A percentile compares a stretch with the other conserved stretches of the same genome.
These are phyloP conservation scores for Drosophila lutescens DNA, from an alignment of 2,888 invertebrate species.

Conservation along the genomic window DNA sequence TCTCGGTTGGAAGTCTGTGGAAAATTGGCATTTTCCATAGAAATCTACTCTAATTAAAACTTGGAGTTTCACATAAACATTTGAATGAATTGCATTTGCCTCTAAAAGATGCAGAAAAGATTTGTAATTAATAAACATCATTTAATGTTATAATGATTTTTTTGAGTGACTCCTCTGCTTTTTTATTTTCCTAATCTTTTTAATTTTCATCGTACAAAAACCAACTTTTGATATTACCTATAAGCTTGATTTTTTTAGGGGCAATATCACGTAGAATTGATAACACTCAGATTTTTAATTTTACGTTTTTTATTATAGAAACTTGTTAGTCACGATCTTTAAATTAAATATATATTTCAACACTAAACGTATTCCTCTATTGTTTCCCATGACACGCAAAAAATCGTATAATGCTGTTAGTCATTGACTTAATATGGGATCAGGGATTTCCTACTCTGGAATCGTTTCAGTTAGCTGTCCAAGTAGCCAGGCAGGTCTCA, in stretches of 20 bases:
- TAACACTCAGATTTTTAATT: not conserved
- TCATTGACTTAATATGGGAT: slow-evolving; percentile 16
- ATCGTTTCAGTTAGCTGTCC: slow-evolving; percentile 6
- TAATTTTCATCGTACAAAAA: not conserved
- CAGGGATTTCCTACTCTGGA: slow-evolving; percentile 40
- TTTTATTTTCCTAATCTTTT: not conserved
- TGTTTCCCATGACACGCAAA: not conserved
- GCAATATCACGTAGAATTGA: not conserved
- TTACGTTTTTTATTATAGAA: not conserved
- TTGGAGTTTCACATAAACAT: not conserved
- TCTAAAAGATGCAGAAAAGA: not conserved
- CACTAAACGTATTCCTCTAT: not conserved
- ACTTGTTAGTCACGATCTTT: not conserved
- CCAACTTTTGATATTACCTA: not conserved
- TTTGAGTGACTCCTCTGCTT: not conserved
- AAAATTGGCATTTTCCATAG: slow-evolving; percentile 10
- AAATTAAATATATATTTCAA: not conserved
- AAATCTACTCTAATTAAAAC: slow-evolving; percentile 22
- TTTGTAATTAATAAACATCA: not conserved
- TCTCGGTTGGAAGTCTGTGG: not conserved
- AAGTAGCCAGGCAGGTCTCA: slow-evolving; percentile 17
- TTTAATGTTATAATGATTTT: not conserved
- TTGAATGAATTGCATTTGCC: not conserved
- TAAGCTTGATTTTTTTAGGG: not conserved
- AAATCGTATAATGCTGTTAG: slow-evolving; percentile 14